Evolutionary conservation across 2,888 invertebrate species (phyloP).

Genomic region (Julus scandinavius): DNA sequence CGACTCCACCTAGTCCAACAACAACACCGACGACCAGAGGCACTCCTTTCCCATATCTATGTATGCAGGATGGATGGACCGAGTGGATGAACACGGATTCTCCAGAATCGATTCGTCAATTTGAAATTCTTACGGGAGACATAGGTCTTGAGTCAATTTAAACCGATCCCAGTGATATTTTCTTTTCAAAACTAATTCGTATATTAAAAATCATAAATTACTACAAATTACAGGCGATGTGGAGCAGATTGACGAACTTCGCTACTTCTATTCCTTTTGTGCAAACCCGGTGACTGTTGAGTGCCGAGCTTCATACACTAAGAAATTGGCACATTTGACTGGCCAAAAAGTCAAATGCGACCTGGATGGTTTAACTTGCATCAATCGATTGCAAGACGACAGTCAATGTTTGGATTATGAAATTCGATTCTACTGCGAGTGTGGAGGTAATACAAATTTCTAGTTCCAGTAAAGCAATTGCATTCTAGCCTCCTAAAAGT

Average conservation of each 20-base stretch:
- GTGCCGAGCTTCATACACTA: constrained; percentile 63
- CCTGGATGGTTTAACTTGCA: constrained; percentile 57
- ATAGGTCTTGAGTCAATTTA: not conserved
- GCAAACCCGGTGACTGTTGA: constrained; percentile 61
- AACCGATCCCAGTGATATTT: not conserved
- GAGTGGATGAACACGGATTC: constrained; percentile 62
- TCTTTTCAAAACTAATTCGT: not conserved
- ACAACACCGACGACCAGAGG: constrained; percentile 56
- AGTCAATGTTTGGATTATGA: constrained; percentile 62
- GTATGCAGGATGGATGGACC: constrained; percentile 61
- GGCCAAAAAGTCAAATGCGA: constrained; percentile 61
- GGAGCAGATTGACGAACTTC: constrained; percentile 61
- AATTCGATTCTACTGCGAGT: constrained; percentile 62
- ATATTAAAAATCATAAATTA: not conserved
- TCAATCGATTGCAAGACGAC: constrained; percentile 59
- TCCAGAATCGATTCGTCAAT: constrained; percentile 58
- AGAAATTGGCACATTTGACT: constrained; percentile 60
- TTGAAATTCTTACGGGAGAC: constrained; percentile 53
- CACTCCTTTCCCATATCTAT: constrained; percentile 56
- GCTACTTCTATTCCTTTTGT: constrained; percentile 59
- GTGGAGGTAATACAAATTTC: constrained; percentile 54
- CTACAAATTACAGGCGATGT: constrained; percentile 58
- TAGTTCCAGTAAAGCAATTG: too few species aligned
- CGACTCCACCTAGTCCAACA: not conserved
- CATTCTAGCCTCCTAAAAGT: not conserved